phyloP scores from a whole-genome alignment of 2,797 vertebrate species.

The Coregonus ussuriensis region DNA sequence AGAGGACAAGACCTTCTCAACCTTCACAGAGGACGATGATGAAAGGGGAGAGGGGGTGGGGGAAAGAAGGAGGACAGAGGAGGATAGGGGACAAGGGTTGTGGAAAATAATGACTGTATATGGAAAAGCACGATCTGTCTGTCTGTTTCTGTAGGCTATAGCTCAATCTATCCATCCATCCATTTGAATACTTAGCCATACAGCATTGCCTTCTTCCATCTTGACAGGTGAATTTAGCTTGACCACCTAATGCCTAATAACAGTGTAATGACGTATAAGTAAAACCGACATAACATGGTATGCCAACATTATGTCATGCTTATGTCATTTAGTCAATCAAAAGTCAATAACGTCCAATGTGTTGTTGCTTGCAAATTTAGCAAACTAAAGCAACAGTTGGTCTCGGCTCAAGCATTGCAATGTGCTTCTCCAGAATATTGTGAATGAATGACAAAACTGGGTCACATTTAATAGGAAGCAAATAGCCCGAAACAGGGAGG shows the following conservation, averaged over 20 bases:
- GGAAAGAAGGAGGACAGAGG: neutral
- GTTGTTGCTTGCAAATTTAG: no score
- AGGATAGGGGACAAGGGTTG: neutral
- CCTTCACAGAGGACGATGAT: conserved; percentile 27
- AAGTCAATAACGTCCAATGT: neutral
- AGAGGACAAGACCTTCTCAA: conserved; percentile 35
- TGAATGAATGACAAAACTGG: neutral
- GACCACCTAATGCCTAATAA: neutral
- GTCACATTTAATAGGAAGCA: neutral
- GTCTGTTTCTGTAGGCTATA: neutral
- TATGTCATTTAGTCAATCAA: neutral
- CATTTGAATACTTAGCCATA: no score
- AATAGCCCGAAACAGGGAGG: no score
- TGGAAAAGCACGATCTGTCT: no score
- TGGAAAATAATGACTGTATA: no score
- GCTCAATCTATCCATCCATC: neutral
- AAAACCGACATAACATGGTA: neutral
- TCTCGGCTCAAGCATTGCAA: neutral
- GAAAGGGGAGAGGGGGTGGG: neutral
- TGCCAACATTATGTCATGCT: neutral
- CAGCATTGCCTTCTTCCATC: no score
- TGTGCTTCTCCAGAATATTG: neutral
- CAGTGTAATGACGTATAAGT: neutral
- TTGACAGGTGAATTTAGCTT: no score
- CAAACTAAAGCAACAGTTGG: no score